Conservation (phyloP, 2,113 vertebrate genomes). For the Phoenicopterus ruber region DNA sequence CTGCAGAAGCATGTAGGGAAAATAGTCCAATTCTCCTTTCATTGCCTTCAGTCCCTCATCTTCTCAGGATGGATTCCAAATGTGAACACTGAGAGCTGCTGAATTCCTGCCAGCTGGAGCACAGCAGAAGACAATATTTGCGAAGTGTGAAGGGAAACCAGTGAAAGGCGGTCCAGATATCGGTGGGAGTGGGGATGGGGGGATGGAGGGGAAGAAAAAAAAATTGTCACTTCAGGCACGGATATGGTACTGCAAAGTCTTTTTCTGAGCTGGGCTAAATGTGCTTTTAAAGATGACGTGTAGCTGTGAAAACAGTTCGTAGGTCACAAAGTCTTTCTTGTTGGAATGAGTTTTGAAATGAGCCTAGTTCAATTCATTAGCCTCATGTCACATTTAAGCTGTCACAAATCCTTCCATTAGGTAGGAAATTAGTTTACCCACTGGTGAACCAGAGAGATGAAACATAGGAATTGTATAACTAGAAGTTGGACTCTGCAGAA, state of each 20-base stretch:
- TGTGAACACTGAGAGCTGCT: background rate
- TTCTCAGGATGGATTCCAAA: slow-evolving; percentile 19
- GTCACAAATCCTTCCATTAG: slow-evolving; percentile 48
- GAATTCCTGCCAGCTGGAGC: slow-evolving; percentile 30
- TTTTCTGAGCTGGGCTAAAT: slow-evolving; percentile 22
- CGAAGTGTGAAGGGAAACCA: slow-evolving; percentile 16
- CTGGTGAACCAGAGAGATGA: slow-evolving; percentile 5
- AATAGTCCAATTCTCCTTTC: slow-evolving; percentile 14
- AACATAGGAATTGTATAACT: slow-evolving; percentile 7
- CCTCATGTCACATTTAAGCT: slow-evolving; percentile 35
- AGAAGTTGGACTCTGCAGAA: background rate
- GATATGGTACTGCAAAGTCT: background rate
- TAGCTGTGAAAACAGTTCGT: slow-evolving; percentile 16
- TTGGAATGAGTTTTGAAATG: slow-evolving; percentile 51
- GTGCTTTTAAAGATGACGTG: background rate
- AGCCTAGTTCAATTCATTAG: slow-evolving; percentile 47
- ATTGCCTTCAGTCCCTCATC: background rate
- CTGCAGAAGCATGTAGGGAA: background rate
- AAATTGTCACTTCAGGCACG: background rate
- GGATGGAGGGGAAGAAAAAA: background rate
- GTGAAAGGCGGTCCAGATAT: background rate
- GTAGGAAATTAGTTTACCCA: slow-evolving; percentile 54
- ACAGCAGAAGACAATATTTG: slow-evolving; percentile 27
- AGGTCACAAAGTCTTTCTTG: slow-evolving; percentile 7
- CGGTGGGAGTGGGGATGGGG: background rate